phyloP scores from a whole-genome alignment of 2,113 vertebrate genomes.

The Andinoacara biseriatus region DNA sequence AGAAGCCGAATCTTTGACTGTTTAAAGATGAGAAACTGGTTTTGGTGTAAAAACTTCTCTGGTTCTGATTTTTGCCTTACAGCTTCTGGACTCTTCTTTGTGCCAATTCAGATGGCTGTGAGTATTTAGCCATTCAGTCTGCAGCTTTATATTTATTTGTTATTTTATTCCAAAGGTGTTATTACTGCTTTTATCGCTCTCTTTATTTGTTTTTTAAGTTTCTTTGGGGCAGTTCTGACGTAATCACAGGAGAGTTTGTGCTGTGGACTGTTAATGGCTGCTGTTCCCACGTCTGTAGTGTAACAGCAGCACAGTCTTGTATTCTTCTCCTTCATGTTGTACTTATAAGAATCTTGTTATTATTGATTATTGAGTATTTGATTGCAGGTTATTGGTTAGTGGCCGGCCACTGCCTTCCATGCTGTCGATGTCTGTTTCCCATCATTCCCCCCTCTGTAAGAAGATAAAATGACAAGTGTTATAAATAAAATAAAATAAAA shows the following conservation, averaged over 20 bases:
- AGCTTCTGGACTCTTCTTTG: conserved; percentile 10
- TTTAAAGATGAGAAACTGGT: background rate
- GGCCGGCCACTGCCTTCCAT: conserved; percentile 84
- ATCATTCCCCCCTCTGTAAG: conserved; percentile 72
- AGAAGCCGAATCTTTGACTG: background rate
- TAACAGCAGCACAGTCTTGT: conserved; percentile 28
- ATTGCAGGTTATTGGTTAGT: conserved; percentile 75
- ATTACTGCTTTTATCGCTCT: conserved; percentile 1
- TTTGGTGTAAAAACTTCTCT: background rate
- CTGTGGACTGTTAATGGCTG: conserved; percentile 26
- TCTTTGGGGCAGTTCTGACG: background rate
- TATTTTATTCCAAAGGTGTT: conserved; percentile 15
- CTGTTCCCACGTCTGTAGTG: conserved; percentile 30
- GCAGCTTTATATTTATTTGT: conserved; percentile 12
- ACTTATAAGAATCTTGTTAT: conserved; percentile 16
- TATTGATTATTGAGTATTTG: conserved; percentile 16
- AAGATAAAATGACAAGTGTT: conserved; percentile 70
- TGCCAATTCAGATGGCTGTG: conserved; percentile 6
- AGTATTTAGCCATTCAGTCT: background rate
- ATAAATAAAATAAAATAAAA: conserved; percentile 66
- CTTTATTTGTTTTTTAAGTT: background rate
- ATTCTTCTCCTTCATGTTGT: conserved; percentile 33
- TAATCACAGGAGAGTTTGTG: conserved; percentile 1
- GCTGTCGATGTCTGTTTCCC: conserved; percentile 76
- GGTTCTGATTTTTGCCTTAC: background rate